Evolutionary conservation across 2,113 vertebrate species (phyloP), one percentile per base, ranked within the genome.

Genomic region (Hippopotamus amphibius): DNA sequence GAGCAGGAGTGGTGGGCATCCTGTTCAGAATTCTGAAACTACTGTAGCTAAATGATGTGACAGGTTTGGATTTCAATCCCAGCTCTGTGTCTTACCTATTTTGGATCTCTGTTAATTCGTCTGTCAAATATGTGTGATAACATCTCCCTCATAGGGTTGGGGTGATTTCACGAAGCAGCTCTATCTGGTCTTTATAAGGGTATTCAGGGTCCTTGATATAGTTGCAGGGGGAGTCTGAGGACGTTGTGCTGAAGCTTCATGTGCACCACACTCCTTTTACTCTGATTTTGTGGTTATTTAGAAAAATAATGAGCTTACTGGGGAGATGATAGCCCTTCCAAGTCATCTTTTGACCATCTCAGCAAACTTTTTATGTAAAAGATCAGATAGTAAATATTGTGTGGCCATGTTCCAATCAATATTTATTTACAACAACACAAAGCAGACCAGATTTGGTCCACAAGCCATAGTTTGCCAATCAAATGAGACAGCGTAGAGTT

Each of bases 91-190:
- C 46, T 71, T 11, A 46, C 57, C 28, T 37, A 14, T 22, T 17
- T 82, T 3, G 19, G 37, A 37, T 69, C 87, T 65, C 17, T 28
- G 53, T 37, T 21, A 41, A 5, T 4, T n/a, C 13, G 0, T 59
- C 50, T 66, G 33, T 46, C 22, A 33, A 22, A 37, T 8, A 7
- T 26, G 33, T 0, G 0, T 1, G 5, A n/a, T 3, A 17, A 19
- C 26, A 10, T 16, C 26, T 66, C 26, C 26, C 7, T 87, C 19
- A 22, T 15, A 48, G 2, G 37, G 46, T 3, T 24, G 26, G 11
- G 9, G 4, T 13, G 2, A 1, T 55, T 86, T 74, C n/a, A 26
- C 3, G 7, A 69, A 0, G 6, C 9, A 85, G 2, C 24, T 96
- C 43, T 28, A 4, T 37, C 65, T 28, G 41, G 5, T 68, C 50